These are phyloP conservation scores for Volucella inflata DNA, from an alignment of 2,888 invertebrate species.

Conservation along the genomic window DNA sequence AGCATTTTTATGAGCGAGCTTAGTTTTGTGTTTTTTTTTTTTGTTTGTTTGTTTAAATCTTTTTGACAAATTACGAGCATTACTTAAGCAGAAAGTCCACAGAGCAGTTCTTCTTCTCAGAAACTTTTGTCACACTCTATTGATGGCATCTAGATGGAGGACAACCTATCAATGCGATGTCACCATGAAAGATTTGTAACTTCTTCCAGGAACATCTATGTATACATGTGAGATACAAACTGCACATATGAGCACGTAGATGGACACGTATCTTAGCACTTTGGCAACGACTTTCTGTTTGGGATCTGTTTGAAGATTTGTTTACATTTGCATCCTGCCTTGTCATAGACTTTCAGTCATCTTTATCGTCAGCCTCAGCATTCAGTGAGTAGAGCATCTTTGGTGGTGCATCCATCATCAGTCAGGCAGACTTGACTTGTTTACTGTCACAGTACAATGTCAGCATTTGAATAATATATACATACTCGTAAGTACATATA, in stretches of 20 bases:
- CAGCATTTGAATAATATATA: constrained; percentile 58
- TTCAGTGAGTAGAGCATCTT: constrained; percentile 18
- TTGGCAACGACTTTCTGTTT: constrained; percentile 2
- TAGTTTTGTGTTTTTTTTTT: not conserved
- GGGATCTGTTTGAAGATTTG: constrained; percentile 66
- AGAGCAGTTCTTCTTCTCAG: constrained; percentile 26
- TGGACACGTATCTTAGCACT: constrained; percentile 2
- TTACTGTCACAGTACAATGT: constrained; percentile 66
- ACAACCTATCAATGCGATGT: constrained; percentile 40
- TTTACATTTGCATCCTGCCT: constrained; percentile 63
- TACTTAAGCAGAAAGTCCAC: constrained; percentile 16
- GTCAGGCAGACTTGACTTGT: constrained; percentile 55
- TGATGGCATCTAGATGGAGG: constrained; percentile 20
- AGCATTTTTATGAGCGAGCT: constrained; percentile 60
- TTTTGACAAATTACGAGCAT: constrained; percentile 68
- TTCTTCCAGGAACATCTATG: constrained; percentile 49
- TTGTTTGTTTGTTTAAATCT: constrained; percentile 18
- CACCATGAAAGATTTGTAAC: constrained; percentile 4
- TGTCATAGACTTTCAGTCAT: constrained; percentile 30
- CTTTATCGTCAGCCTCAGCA: constrained; percentile 13
- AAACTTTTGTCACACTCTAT: constrained; percentile 28
- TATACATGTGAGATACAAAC: too few relatives aligned
- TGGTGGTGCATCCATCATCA: constrained; percentile 44
- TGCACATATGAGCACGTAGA: too few relatives aligned
- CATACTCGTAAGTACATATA: constrained; percentile 1